These are phyloP conservation scores for Serilophus lunatus DNA, from an alignment of 2,113 vertebrate genomes.

Conservation along the genomic window DNA sequence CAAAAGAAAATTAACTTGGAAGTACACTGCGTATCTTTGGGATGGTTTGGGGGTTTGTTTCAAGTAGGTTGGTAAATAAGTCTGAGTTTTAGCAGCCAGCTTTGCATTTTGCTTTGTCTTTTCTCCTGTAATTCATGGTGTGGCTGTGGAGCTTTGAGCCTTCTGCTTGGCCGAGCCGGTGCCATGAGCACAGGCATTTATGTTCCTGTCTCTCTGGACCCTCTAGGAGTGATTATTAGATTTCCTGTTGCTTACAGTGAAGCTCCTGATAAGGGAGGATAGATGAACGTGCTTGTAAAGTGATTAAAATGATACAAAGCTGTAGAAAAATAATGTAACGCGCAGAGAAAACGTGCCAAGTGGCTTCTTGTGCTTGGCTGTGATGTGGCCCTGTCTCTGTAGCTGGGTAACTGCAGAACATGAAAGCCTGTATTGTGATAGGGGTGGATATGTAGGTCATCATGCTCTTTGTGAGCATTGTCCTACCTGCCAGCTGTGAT, in stretches of 20 bases:
- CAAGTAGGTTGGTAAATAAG: background rate
- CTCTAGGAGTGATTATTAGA: background rate
- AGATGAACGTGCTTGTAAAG: background rate
- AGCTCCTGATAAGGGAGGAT: background rate
- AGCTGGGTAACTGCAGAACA: background rate
- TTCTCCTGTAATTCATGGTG: accelerated
- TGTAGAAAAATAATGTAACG: accelerated
- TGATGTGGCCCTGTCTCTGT: background rate
- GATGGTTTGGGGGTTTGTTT: background rate
- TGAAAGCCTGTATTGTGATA: accelerated
- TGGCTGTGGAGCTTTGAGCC: background rate
- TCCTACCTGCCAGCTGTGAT: background rate
- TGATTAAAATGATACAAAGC: background rate
- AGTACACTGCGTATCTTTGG: background rate
- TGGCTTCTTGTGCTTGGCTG: accelerated
- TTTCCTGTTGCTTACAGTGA: background rate
- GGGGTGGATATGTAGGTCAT: background rate
- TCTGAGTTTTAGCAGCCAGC: background rate
- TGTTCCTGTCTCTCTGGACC: background rate
- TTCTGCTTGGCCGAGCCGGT: background rate
- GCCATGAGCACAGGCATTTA: background rate
- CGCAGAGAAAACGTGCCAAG: background rate
- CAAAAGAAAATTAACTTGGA: background rate
- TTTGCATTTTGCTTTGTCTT: background rate
- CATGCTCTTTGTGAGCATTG: background rate